These are phyloP conservation scores for Euspilapteryx auroguttella DNA, from an alignment of 2,888 invertebrate species.

Conservation along the genomic window DNA sequence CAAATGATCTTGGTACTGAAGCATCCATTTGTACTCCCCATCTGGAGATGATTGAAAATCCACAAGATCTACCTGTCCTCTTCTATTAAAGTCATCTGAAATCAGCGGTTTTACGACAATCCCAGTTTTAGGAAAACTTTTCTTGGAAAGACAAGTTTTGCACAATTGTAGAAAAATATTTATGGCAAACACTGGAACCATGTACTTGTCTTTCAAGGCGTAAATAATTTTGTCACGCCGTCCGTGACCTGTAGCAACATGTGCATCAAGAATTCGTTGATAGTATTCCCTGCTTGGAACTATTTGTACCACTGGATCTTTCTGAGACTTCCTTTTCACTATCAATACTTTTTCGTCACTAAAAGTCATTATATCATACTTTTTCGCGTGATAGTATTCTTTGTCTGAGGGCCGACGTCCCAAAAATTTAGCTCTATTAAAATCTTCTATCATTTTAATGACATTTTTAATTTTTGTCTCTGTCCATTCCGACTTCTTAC, in stretches of 20 bases:
- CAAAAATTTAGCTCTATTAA: slow-evolving; percentile 2
- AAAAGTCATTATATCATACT: slow-evolving; percentile 4
- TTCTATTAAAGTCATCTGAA: slow-evolving; percentile 13
- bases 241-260: slow-evolving; percentile 12
- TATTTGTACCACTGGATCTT: slow-evolving; percentile 9
- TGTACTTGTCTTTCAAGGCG: slow-evolving; percentile 10
- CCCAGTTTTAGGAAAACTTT: slow-evolving; percentile 10
- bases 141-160: slow-evolving; percentile 11
- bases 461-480: slow-evolving; percentile 3
- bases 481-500: slow-evolving; percentile 4
- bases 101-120: slow-evolving; percentile 14
- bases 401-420: slow-evolving; percentile 2
- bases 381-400: slow-evolving; percentile 4
- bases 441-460: slow-evolving; percentile 3
- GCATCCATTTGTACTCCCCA: slow-evolving; percentile 18
- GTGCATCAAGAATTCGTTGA: slow-evolving; percentile 9
- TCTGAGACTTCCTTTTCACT: slow-evolving; percentile 5
- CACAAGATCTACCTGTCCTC: slow-evolving; percentile 18
- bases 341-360: slow-evolving; percentile 4
- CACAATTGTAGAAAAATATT: slow-evolving; percentile 10
- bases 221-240: slow-evolving; percentile 13
- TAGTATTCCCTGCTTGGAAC: slow-evolving; percentile 11
- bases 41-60: slow-evolving; percentile 15
- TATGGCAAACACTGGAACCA: slow-evolving; percentile 11
- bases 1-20: slow-evolving; percentile 18